Conservation (phyloP, 1,140 invertebrate species). For the Sipha flava region DNA sequence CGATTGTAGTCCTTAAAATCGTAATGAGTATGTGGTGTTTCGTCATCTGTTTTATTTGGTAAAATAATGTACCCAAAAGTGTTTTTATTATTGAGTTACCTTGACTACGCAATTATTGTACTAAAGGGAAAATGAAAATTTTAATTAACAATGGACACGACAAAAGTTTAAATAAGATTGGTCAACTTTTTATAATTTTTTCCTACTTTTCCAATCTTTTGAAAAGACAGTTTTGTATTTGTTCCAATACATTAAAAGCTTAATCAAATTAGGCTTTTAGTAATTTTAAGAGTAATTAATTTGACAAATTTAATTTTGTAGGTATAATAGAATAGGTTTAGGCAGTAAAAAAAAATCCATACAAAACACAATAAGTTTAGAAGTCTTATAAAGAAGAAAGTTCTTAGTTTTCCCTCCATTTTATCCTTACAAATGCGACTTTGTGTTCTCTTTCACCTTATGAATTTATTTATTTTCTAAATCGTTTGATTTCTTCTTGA, state of each 20-base stretch:
- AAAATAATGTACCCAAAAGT: background rate
- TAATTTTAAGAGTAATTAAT: background rate
- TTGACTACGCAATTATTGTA: slow-evolving; percentile 1
- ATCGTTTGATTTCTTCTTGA: no score
- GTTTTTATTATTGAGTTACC: background rate
- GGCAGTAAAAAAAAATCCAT: no score
- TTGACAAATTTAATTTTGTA: background rate
- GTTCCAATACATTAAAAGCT: no score
- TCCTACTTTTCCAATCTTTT: background rate
- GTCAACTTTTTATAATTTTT: background rate
- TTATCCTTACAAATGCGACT: no score
- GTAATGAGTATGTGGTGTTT: background rate
- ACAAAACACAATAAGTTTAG: no score
- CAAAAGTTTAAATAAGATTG: background rate
- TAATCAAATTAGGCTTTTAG: no score
- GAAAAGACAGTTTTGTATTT: no score
- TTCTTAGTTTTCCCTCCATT: no score
- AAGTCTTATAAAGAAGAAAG: no score
- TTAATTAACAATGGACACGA: background rate
- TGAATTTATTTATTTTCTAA: no score
- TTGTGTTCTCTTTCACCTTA: no score
- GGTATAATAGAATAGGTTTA: no score
- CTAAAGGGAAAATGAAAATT: background rate
- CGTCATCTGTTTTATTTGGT: background rate
- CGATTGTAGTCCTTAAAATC: background rate